phyloP scores from a whole-genome alignment of 1,140 invertebrate genomes.

The Tachypleus tridentatus region DNA sequence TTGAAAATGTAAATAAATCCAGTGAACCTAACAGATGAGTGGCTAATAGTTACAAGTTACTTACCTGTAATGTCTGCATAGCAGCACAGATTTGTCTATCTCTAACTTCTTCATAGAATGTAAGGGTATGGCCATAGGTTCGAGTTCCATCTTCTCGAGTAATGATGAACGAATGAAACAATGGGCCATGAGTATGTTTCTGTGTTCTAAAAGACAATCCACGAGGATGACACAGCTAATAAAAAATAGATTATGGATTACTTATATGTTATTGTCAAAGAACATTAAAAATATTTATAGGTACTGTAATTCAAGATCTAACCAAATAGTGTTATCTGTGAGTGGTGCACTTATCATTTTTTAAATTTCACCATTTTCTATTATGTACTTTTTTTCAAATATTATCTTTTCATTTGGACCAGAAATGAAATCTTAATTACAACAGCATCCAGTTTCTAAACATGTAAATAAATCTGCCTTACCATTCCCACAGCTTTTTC shows the following conservation, averaged over 20 bases:
- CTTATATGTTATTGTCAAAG: too few species aligned
- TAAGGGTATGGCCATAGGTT: constrained; percentile 82
- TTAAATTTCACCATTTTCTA: too few species aligned
- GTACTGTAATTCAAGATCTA: too few species aligned
- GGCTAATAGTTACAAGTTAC: background rate
- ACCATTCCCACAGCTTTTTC: constrained; percentile 89
- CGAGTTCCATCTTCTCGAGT: constrained; percentile 91
- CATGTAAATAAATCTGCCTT: constrained; percentile 26
- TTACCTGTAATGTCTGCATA: constrained; percentile 81
- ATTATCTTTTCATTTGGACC: background rate
- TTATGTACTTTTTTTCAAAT: too few species aligned
- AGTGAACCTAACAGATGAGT: constrained; percentile 4
- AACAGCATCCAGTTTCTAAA: constrained; percentile 5
- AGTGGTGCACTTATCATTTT: too few species aligned
- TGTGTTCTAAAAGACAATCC: constrained; percentile 88
- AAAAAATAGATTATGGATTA: too few species aligned
- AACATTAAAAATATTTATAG: too few species aligned
- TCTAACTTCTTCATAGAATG: constrained; percentile 90
- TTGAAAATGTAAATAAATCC: constrained; percentile 1
- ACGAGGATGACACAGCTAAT: constrained; percentile 78
- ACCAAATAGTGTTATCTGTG: too few species aligned
- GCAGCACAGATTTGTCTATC: constrained; percentile 83
- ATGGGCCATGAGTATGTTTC: constrained; percentile 57
- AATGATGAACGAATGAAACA: constrained; percentile 93
- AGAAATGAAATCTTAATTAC: background rate